Conservation (phyloP, 2,888 invertebrate species). For the Mythimna ferrago region DNA sequence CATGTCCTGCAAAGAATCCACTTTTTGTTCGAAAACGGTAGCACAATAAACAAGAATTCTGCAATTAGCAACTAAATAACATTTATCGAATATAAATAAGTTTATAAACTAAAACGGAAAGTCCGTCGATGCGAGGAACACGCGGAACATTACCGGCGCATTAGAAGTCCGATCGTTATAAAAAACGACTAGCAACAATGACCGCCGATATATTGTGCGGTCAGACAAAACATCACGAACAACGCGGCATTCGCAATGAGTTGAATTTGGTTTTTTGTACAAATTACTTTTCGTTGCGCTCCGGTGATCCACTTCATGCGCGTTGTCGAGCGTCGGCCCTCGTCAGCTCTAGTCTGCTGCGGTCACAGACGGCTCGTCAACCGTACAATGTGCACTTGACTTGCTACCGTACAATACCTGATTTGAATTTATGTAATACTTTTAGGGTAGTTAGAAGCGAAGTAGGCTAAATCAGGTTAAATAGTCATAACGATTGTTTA, state of each 20-base stretch:
- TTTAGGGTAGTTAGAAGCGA: constrained; percentile 69
- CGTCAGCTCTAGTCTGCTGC: constrained; percentile 73
- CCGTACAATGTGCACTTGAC: constrained; percentile 63
- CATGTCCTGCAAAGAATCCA: constrained; percentile 85
- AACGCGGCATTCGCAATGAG: constrained; percentile 88
- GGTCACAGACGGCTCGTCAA: constrained; percentile 73
- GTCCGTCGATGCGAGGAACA: constrained; percentile 73
- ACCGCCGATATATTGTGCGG: constrained; percentile 89
- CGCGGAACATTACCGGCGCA: constrained; percentile 87
- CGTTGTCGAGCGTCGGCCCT: constrained; percentile 76
- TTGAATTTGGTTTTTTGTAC: constrained; percentile 89
- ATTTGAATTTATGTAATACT: constrained; percentile 45
- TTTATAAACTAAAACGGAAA: constrained; percentile 76
- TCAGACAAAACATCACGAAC: constrained; percentile 90
- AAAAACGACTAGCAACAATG: constrained; percentile 89
- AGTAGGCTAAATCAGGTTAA: constrained; percentile 30
- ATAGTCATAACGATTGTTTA: constrained; percentile 69
- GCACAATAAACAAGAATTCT: constrained; percentile 59
- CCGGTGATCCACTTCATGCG: constrained; percentile 87
- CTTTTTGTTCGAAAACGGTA: constrained; percentile 70
- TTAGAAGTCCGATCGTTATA: constrained; percentile 79
- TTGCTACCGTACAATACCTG: constrained; percentile 60
- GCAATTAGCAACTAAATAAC: constrained; percentile 61
- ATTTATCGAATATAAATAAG: constrained; percentile 66
- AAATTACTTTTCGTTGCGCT: constrained; percentile 90